Evolutionary conservation across 2,113 vertebrate species (phyloP), one percentile per base, ranked within the genome.

Genomic region (Ahaetulla prasina): DNA sequence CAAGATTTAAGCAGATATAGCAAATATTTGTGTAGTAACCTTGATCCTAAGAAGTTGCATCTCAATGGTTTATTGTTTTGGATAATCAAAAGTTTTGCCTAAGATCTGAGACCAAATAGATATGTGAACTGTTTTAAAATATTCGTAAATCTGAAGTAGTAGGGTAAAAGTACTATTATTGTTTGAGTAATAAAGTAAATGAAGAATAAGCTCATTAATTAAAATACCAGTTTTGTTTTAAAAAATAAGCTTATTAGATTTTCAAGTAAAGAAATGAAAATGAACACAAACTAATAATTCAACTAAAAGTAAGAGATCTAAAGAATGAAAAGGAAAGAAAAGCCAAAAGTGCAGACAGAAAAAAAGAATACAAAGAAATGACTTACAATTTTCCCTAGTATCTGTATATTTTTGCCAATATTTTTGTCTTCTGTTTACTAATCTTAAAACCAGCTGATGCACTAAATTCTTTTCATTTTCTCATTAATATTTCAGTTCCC

Each of bases 71-170:
- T 91, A 96, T 91, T 52, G 0, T 1, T 94, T 94, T 95, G 95
- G 94, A 91, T 94, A 95, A 96, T 96, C 94, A 97, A 94, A 91
- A 93, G 85, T 5, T 95, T 95, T 92, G n/a, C 23, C 27, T 95
- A 68, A 97, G 63, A 95, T 97, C 89, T 96, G 95, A 94, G 94
- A 96, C 4, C 0, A 92, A 93, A 90, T 93, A 89, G 95, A 89
- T 89, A 94, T 68, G 39, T 60, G 88, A 49, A 88, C 45, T 92
- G 91, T 91, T 95, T 94, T 95, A 90, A 45, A 88, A 92, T 93
- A 93, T 43, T 96, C 96, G 93, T 96, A 93, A 92, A 53, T 96
- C 95, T 96, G 95, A 96, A 96, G 93, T 94, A 84, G 94, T 87
- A 68, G 95, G 95, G 94, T 95, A 95, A 96, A 97, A 95, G 95